Evolutionary conservation across 35 echinoderm and acorn worm species (phyloP).

Genomic region (Amphiura filiformis): DNA sequence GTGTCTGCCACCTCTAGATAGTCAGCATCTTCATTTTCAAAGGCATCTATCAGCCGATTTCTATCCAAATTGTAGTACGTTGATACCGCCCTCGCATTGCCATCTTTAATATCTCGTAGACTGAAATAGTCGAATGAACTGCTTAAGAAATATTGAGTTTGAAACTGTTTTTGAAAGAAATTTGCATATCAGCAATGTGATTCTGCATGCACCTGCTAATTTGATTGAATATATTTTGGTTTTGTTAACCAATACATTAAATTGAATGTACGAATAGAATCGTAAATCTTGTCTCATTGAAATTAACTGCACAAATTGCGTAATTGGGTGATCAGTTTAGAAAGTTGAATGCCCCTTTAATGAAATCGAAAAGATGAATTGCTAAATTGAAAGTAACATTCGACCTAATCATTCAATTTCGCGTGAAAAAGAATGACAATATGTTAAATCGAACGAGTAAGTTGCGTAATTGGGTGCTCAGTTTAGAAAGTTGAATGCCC

Average conservation of each 20-base stretch:
- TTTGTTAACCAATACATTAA: background rate
- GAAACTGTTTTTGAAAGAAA: no score
- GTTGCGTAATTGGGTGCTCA: background rate
- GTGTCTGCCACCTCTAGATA: conserved; percentile 31
- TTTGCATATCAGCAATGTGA: background rate
- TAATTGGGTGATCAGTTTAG: background rate
- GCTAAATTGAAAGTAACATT: background rate
- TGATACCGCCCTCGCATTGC: conserved; percentile 7
- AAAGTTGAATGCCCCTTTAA: background rate
- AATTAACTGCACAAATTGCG: background rate
- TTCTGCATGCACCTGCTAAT: background rate
- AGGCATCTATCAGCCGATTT: conserved; percentile 19
- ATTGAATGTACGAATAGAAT: background rate
- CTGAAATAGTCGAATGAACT: no score
- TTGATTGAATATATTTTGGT: background rate
- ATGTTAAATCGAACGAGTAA: background rate
- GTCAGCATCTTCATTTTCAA: conserved; percentile 8
- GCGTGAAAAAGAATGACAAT: background rate
- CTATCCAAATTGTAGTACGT: conserved; percentile 9
- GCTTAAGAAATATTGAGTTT: no score
- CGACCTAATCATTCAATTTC: background rate
- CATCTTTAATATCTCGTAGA: background rate
- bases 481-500: background rate
- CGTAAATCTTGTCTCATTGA: background rate
- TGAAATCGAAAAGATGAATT: background rate